Conservation (phyloP, 2,113 vertebrate genomes). For the Neopipo cinnamomea region DNA sequence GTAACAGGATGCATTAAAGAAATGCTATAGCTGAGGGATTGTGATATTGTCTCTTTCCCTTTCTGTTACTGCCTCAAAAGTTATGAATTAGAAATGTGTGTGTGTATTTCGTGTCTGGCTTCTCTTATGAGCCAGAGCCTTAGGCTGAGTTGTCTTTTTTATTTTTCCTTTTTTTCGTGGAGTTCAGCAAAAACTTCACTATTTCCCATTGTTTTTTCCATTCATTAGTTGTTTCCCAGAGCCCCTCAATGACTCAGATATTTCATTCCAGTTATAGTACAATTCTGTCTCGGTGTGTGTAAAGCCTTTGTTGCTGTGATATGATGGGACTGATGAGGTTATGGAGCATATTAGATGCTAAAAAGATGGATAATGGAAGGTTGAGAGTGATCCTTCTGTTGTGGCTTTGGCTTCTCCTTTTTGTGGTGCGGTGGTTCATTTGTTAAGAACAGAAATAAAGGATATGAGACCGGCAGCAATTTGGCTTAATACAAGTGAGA, state of each 20-base stretch:
- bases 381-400: background rate
- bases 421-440: background rate
- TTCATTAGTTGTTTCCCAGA: background rate
- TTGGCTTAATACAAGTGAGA: background rate
- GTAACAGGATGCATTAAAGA: constrained; percentile 32
- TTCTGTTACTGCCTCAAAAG: background rate
- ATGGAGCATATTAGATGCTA: background rate
- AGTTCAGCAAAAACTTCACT: background rate
- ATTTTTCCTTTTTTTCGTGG: background rate
- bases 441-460: background rate
- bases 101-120: background rate
- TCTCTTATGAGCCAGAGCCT: background rate
- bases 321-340: background rate
- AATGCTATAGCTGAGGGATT: background rate
- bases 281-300: background rate
- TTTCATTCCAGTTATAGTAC: background rate
- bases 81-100: background rate
- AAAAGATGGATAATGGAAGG: background rate
- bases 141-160: background rate
- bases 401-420: constrained; percentile 3
- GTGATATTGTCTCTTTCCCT: background rate
- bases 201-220: background rate
- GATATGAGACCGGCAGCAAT: background rate
- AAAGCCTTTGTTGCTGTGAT: background rate
- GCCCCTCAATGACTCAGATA: background rate